These are phyloP conservation scores for Paradisaea rubra DNA, from an alignment of 2,113 vertebrate species.

Conservation along the genomic window DNA sequence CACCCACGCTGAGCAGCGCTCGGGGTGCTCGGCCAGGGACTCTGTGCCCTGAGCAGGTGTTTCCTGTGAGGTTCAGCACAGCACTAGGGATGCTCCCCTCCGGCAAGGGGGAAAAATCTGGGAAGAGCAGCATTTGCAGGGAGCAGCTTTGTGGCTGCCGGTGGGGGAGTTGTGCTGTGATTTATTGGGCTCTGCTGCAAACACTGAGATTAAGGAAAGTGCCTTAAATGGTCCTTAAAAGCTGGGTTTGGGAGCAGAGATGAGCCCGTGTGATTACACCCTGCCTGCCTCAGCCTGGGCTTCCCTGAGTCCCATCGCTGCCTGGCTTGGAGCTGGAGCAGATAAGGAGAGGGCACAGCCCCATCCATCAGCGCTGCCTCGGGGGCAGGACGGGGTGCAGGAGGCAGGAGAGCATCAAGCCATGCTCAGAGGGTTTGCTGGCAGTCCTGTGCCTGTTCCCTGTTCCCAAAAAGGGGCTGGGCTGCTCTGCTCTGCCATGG, in stretches of 20 bases:
- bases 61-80: accelerated
- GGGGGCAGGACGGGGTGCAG: neutral
- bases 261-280: neutral
- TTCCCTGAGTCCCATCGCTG: accelerated
- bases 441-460: accelerated
- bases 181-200: neutral
- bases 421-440: neutral
- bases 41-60: accelerated
- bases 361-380: neutral
- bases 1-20: accelerated
- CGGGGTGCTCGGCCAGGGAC: accelerated
- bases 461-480: neutral
- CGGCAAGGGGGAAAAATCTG: accelerated
- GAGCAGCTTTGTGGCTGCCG: accelerated
- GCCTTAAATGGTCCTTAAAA: slow-evolving; percentile 27
- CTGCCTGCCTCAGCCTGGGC: neutral
- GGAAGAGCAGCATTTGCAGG: neutral
- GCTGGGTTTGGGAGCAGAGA: neutral
- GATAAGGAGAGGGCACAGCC: neutral
- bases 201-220: neutral
- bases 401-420: neutral
- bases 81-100: neutral
- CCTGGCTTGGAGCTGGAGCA: neutral
- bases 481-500: neutral
- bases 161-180: neutral